A percentile compares a stretch with the other conserved stretches of the same genome.
These are phyloP conservation scores for Vireo griseus DNA, from an alignment of 2,797 vertebrate species.

Conservation along the genomic window DNA sequence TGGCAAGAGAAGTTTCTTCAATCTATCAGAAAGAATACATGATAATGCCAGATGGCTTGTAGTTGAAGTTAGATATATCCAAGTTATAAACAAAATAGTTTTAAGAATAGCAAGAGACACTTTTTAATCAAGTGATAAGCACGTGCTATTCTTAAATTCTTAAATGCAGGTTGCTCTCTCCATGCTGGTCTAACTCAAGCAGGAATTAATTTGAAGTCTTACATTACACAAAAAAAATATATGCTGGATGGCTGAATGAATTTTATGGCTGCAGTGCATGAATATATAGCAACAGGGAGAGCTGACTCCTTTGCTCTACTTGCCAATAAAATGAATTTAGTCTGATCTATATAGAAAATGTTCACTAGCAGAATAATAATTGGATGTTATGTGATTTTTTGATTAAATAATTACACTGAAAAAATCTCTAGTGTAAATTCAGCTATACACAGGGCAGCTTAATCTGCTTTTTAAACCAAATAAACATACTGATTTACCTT, in stretches of 20 bases:
- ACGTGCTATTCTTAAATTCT: neutral
- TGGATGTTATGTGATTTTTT: neutral
- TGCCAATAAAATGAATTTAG: conserved; percentile 35
- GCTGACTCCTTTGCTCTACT: neutral
- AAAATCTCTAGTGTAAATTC: neutral
- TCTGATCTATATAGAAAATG: neutral
- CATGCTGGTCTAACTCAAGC: neutral
- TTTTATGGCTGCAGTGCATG: conserved; percentile 4
- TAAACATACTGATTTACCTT: neutral
- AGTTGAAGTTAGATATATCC: neutral
- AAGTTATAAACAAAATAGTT: neutral
- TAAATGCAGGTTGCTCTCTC: neutral
- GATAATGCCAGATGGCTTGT: neutral
- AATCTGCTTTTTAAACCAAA: neutral
- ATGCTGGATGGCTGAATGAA: conserved; percentile 2
- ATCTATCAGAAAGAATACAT: neutral
- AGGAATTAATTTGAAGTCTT: neutral
- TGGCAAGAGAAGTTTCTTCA: neutral
- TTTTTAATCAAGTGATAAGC: neutral
- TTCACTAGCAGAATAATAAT: conserved; percentile 2
- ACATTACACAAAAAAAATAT: neutral
- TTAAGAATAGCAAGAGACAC: neutral
- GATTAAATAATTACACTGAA: neutral
- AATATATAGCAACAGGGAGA: neutral
- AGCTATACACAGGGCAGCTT: neutral